Base-by-base conservation (phyloP, 2,888 invertebrate species). In the Coleophora deauratella region DNA sequence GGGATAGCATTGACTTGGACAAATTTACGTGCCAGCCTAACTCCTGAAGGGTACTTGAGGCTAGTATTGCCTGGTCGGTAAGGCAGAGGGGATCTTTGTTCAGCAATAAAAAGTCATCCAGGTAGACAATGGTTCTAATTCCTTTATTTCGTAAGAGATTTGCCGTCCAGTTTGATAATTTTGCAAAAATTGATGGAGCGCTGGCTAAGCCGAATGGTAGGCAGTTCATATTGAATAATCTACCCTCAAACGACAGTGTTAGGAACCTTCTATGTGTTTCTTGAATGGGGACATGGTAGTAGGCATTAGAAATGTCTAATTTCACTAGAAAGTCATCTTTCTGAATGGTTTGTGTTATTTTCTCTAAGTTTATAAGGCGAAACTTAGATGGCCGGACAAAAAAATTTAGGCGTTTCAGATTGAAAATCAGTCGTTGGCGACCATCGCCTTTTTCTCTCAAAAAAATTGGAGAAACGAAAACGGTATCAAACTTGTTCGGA, bases 241-340 rank as follows among this genome's bases (percentile, higher is more conserved):
- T 14, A 8, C 48, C 34, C 7, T 43, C 28, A 45, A 51, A 51
- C 11, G 39, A 30, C 1, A 52, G 38, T 8, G 44, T 33, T 3
- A 57, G 42, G 34, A 45, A 57, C 13, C 51, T 33, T 12, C 49
- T 36, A 40, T 56, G 54, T 3, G 10, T 7, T 1, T 35, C 13
- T 8, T 28, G 10, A n/a, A 51, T 33, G 1, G 42, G 42, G 0
- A 50, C 1, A 11, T 50, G 43, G 33, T 43, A 53, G 34, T 50
- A 56, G 1, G 52, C 54, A 7, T 53, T 46, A 1, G 47, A 46
- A 3, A 51, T 27, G 35, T 56, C 53, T 27, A 56, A 38, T 35
- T 56, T 56, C 9, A 28, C 28, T 35, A 50, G 33, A 37, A 35
- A 54, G 12, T 49, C 46, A 3, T 28, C 2, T 9, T 13, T n/a